These are phyloP conservation scores for Aporophyla lueneburgensis DNA, from an alignment of 2,888 invertebrate genomes.

Conservation along the genomic window DNA sequence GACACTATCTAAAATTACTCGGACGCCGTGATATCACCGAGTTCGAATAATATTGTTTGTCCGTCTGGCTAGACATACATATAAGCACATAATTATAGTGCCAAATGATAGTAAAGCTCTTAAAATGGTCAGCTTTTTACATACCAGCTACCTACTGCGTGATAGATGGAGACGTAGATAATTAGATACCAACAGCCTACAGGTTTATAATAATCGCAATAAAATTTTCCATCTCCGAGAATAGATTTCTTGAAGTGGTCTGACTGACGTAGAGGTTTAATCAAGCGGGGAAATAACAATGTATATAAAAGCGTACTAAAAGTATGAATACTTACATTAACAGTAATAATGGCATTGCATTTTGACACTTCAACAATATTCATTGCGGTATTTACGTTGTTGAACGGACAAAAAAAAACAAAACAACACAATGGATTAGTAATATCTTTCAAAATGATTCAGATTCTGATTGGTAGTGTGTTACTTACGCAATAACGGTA, in stretches of 20 bases:
- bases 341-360: no score
- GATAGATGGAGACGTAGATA: no score
- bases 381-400: no score
- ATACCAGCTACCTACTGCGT: not conserved
- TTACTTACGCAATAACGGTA: no score
- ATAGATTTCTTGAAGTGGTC: not conserved
- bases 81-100: not conserved
- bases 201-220: not conserved
- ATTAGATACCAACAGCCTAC: not conserved
- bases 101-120: not conserved
- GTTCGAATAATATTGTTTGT: slow-evolving; percentile 5
- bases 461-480: no score
- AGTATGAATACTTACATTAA: no score
- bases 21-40: slow-evolving; percentile 9
- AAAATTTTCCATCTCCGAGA: slow-evolving; percentile 6
- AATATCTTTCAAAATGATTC: no score
- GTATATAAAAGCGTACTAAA: no score
- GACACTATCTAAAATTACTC: slow-evolving; percentile 12
- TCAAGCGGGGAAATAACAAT: not conserved
- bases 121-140: not conserved
- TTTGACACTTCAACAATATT: no score
- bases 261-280: slow-evolving; percentile 7
- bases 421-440: no score
- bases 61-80: no score
- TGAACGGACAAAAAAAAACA: no score